Base-by-base conservation (phyloP, 2,797 vertebrate species). In the Sebastes minor region DNA sequence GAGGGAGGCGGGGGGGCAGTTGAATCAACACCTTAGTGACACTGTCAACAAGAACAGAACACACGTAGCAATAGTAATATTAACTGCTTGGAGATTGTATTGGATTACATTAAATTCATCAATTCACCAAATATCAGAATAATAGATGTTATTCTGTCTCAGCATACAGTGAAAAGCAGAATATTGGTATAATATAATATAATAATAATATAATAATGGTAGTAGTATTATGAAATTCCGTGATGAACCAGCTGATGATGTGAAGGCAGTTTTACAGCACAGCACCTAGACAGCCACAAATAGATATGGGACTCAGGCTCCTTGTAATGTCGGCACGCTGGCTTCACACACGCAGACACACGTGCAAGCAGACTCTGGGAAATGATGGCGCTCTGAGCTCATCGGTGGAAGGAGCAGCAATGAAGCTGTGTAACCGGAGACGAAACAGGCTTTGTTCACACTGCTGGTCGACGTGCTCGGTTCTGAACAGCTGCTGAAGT, bases 321-420 rank as follows among this genome's bases (percentile, higher is more conserved):
- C 89, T 89, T 87, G 83, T 71, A 81, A 89, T 86, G 83, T 78
- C 4, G 66, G 28, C 22, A 67, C 9, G 1, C 71, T 27, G 25
- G 56, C 28, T 63, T 81, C 76, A 77, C 59, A 62, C 38, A 71
- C 53, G 61, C 42, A 66, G 14, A 66, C 70, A 77, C 59, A 62
- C 38, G 67, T 42, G 61, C 42, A 66, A 7, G 59, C 70, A 33
- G 23, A 74, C 60, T 63, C 38, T 30, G 46, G 32, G 71, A 71
- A 76, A 81, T 83, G 82, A 71, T 73, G 30, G 57, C 4, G 6
- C 52, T 55, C 63, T 91, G 88, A 91, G 84, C 60, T 92, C 90
- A 89, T 82, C 81, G 64, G 38, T 69, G 1, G 20, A 75, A 81
- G 66, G 75, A 76, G 74, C 71, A 6, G 73, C 2, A 30, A 55